Evolutionary conservation across 2,797 vertebrate species (phyloP), one percentile per base, ranked within the genome.

Genomic region (Spinibarbus caldwelli): DNA sequence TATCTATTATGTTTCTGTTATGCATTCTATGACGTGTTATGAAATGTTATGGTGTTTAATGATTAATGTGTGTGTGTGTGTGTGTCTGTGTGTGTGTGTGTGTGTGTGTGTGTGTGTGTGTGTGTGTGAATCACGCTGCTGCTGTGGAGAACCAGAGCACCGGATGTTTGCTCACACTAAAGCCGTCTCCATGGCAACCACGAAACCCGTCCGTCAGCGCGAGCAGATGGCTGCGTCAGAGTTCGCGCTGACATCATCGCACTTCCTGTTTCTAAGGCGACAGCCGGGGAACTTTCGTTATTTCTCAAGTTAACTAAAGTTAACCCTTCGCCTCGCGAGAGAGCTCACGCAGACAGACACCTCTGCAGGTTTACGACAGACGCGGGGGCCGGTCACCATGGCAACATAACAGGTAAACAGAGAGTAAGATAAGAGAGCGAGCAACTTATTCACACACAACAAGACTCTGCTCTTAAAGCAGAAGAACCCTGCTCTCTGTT

Each of bases 331-430:
- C n/a, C n/a, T n/a, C n/a, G n/a, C n/a, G n/a, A n/a, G n/a, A n/a
- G n/a, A n/a, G n/a, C n/a, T n/a, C n/a, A n/a, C n/a, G n/a, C n/a
- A n/a, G n/a, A n/a, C n/a, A n/a, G n/a, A n/a, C n/a, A n/a, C n/a
- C 89, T 90, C 84, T 71, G 3, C 66, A 26, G 66, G 82, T 66
- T 71, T 86, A 80, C 89, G 90, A 89, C 14, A 77, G 86, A 43
- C 72, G 59, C 49, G 59, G 84, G 86, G 71, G 85, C 66, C 82
- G 36, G 90, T 95, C 89, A 0, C 92, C 57, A 92, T 92, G 91
- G 93, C 78, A 92, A 95, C 93, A 91, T 87, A 95, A 95, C 94
- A 94, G 90, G 90, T 94, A 95, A 95, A 95, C 89, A 94, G 54
- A 87, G 52, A n/a, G 84, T 17, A n/a, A n/a, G n/a, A n/a, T n/a